Evolutionary conservation across 2,113 vertebrate species (phyloP), one percentile per base, ranked within the genome.

Genomic region (Mungos mungo): DNA sequence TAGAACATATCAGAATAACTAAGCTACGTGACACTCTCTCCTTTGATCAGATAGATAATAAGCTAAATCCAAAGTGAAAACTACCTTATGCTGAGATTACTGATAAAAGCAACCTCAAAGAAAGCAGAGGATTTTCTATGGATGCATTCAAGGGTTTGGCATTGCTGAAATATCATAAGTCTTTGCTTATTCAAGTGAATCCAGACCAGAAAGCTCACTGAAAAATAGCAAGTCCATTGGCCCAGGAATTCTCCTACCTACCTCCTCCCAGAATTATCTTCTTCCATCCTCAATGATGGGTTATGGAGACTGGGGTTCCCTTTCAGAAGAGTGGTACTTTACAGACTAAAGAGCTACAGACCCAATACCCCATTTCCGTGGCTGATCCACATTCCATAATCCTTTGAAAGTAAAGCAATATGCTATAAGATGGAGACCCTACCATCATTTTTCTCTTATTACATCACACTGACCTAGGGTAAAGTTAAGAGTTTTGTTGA

Each of bases 51-150:
- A 10, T 74, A 90, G 27, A 81, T 76, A 80, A 87, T 76, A 93
- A 66, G 1, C 9, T 80, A 91, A 92, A 88, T 88, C 35, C 69
- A 88, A 95, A 92, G 29, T 90, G 85, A 96, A 96, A 93, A 71
- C 23, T 94, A 84, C 21, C n/a, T 31, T 81, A 68, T 93, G 35
- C 52, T 84, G 50, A 90, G 19, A 92, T 93, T 79, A 79, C 25
- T 23, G 11, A 68, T 97, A 54, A 94, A 4, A 87, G 31, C 50
- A 79, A 79, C 23, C 74, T 96, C 68, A 92, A 69, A 92, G 14
- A 96, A 94, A 90, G 13, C 83, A 89, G 45, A 88, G 29, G 2
- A 52, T 68, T 95, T 93, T 93, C 77, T 82, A 76, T 27, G 50
- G 31, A 77, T 94, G 7, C 93, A n/a, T 96, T 93, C 33, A 93